Percentiles rank a stretch among this genome's conserved stretches.
Evolutionary conservation across 2,797 vertebrate species (phyloP).

Genomic region (Iguana delicatissima): DNA sequence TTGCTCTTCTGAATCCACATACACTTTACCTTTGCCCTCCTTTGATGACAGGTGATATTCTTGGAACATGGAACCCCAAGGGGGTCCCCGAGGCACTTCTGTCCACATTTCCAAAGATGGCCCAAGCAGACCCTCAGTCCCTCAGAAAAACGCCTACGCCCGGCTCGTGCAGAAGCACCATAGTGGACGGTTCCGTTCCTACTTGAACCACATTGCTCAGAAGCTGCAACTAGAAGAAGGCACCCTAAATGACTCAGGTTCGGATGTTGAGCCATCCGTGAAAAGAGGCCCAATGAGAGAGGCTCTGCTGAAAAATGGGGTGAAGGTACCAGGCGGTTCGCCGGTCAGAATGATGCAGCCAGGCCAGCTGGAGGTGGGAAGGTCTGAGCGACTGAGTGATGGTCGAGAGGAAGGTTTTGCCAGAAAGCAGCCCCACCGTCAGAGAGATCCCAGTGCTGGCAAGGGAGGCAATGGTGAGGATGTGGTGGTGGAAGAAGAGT

Average conservation of each 20-base stretch:
- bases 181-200: slow-evolving; percentile 85
- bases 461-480: slow-evolving; percentile 79
- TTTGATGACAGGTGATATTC: slow-evolving; percentile 54
- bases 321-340: slow-evolving; percentile 72
- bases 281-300: slow-evolving; percentile 73
- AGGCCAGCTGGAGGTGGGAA: slow-evolving; percentile 75
- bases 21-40: slow-evolving; percentile 54
- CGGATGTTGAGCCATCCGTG: slow-evolving; percentile 69
- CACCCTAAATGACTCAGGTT: slow-evolving; percentile 37
- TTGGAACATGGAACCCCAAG: slow-evolving; percentile 81
- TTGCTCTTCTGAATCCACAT: slow-evolving; percentile 45
- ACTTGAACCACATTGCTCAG: slow-evolving; percentile 82
- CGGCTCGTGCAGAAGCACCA: slow-evolving; percentile 87
- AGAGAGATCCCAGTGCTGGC: slow-evolving; percentile 75
- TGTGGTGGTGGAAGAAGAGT: slow-evolving; percentile 35
- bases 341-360: slow-evolving; percentile 70
- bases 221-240: slow-evolving; percentile 78
- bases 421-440: slow-evolving; percentile 46
- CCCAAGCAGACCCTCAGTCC: slow-evolving; percentile 63
- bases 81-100: slow-evolving; percentile 68
- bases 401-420: slow-evolving; percentile 39
- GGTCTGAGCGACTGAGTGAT: slow-evolving; percentile 74
- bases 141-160: slow-evolving; percentile 88
- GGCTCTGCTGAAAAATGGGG: slow-evolving; percentile 77
- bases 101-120: slow-evolving; percentile 76